Evolutionary conservation across 1,140 invertebrate species (phyloP), one percentile per base, ranked within the genome.

Genomic region (Panulirus ornatus): DNA sequence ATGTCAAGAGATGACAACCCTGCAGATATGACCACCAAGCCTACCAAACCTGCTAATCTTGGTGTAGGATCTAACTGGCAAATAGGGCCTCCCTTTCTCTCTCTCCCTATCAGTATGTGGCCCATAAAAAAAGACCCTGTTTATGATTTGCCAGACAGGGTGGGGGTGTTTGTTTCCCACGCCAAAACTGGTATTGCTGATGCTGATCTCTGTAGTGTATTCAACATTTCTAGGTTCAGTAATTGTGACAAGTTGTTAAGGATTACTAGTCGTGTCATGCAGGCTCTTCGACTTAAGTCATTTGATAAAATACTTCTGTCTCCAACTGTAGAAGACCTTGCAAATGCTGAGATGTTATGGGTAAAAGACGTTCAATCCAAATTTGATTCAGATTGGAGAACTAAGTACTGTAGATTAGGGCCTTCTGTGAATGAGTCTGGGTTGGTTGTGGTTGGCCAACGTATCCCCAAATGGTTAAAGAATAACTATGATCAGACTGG

Each of bases 381-480:
- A 22, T 11, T 76, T n/a, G 3, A 2, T 22, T 14, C 0, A 38
- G 38, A 76, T 40, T 76, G 73, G 73, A 6, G n/a, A 8, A 22
- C 22, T 2, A 40, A 22, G 19, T 76, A 40, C 19, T n/a, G 30
- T 19, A 76, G 73, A 76, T 76, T 76, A 42, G 36, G 73, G 8
- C 73, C 73, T 16, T 38, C 22, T 40, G 3, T 81, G 2, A n/a
- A 47, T 19, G n/a, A 51, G 5, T 1, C 47, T 9, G 78, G 78
- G 2, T 27, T 81, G 3, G n/a, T 81, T 81, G n/a, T 81, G n/a
- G 78, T 81, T 81, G 78, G 78, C 42, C n/a, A 36, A 2, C 8
- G 47, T 51, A 81, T 84, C 19, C 14, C 38, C 30, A 71, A 71
- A 66, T 84, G 66, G 82, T 16, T 83, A 42, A 83, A 70, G 66